Conservation (phyloP, 2,113 vertebrate species). For the Ranitomeya variabilis region DNA sequence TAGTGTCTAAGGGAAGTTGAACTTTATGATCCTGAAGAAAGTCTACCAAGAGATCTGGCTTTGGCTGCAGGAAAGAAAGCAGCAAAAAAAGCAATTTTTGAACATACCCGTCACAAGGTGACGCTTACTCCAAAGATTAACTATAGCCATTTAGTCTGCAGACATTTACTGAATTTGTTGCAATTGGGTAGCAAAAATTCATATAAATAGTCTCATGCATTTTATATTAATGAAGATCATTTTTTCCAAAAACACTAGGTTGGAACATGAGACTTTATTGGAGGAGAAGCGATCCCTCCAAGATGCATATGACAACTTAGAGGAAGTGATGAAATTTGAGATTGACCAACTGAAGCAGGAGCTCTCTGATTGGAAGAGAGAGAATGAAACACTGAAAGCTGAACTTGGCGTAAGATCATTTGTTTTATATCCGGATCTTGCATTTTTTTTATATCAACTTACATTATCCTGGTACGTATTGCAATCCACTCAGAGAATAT, state of each 20-base stretch:
- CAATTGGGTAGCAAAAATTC: too few relatives aligned
- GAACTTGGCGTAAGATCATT: conserved; percentile 75
- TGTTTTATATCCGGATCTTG: too few relatives aligned
- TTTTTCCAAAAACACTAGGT: conserved; percentile 65
- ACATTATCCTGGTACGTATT: too few relatives aligned
- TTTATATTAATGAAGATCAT: background rate
- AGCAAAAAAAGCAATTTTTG: too few relatives aligned
- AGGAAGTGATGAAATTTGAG: conserved; percentile 91
- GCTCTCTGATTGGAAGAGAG: conserved; percentile 76
- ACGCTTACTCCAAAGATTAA: background rate
- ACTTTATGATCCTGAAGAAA: too few relatives aligned
- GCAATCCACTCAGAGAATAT: too few relatives aligned
- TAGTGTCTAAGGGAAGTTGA: too few relatives aligned
- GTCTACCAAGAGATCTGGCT: too few relatives aligned
- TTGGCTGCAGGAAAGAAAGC: too few relatives aligned
- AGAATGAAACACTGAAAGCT: conserved; percentile 74
- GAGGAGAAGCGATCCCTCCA: conserved; percentile 86
- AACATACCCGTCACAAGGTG: background rate
- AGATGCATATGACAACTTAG: conserved; percentile 87
- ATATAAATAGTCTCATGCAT: background rate
- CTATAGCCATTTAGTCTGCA: background rate
- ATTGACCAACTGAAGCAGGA: conserved; percentile 81
- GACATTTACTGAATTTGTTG: too few relatives aligned
- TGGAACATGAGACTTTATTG: conserved; percentile 87
- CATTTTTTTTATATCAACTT: too few relatives aligned